Conservation (phyloP, 2,888 invertebrate genomes). For the Phyllotreta cruciferae region DNA sequence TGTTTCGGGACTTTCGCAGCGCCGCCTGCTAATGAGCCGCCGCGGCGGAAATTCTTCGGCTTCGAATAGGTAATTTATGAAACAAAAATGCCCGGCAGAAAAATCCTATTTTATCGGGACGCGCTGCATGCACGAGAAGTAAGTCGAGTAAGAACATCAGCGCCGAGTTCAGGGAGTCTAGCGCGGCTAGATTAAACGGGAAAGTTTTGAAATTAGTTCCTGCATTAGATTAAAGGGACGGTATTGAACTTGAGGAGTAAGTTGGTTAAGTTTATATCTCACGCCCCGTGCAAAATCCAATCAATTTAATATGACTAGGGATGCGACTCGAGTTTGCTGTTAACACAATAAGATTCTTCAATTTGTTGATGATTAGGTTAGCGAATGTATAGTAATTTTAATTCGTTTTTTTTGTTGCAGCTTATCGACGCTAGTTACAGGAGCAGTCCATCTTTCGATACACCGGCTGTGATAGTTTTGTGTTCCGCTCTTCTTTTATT, state of each 20-base stretch:
- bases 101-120: too few species aligned
- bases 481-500: conserved; percentile 80
- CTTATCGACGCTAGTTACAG: conserved; percentile 89
- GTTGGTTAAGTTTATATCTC: conserved; percentile 38
- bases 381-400: too few species aligned
- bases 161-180: conserved; percentile 8
- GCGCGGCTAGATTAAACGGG: conserved; percentile 40
- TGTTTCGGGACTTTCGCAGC: conserved; percentile 41
- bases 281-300: conserved; percentile 27
- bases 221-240: conserved; percentile 42
- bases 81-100: background rate
- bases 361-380: background rate
- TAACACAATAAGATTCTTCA: conserved; percentile 16
- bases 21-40: conserved; percentile 55
- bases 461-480: conserved; percentile 83
- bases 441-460: conserved; percentile 83
- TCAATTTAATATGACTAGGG: conserved; percentile 28
- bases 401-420: conserved; percentile 66
- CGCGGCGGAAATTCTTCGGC: conserved; percentile 39
- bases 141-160: background rate
- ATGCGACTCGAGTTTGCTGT: conserved; percentile 22
- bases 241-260: conserved; percentile 36
- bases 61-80: conserved; percentile 17
- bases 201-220: conserved; percentile 49
- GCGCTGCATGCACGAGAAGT: too few species aligned